Evolutionary conservation across 2,113 vertebrate species (phyloP), one percentile per base, ranked within the genome.

Genomic region (Peucedramus taeniatus): DNA sequence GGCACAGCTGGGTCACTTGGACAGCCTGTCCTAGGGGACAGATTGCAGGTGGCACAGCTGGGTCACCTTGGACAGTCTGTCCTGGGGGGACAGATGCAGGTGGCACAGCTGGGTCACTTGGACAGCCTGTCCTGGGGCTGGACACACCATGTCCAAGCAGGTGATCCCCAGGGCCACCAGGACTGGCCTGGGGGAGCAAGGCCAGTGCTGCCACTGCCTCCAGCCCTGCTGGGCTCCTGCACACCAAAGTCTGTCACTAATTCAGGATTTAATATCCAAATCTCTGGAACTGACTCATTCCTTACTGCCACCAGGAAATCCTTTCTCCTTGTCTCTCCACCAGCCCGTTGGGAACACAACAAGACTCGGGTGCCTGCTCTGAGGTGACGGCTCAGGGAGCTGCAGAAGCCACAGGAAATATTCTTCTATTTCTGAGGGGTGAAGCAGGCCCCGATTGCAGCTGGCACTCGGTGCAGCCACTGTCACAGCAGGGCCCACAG

Each of bases 121-220:
- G 75, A 44, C 76, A 12, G 1, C 20, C 60, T 0, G 7, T 74
- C 47, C 83, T 3, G 0, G 60, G 44, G 23, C 81, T n/a, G 74
- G 51, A 37, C 19, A 2, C 1, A 0, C 80, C 0, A 1, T 75
- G 53, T n/a, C 64, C 2, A 0, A 42, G 70, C 4, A 11, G 22
- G 21, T 65, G 45, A 90, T 81, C 93, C 89, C 71, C 75, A 35
- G n/a, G 74, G 77, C 61, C 65, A 2, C 8, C 1, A 0, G 84
- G 92, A 94, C 50, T 45, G 90, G 54, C 85, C 66, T 33, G 1
- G 2, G 57, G 57, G 13, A 69, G 68, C 51, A 11, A 57, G 49
- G 75, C 31, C 66, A 35, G 71, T 5, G 0, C 39, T 65, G 6
- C 3, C 2, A 2, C n/a, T 47, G 39, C 64, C 78, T 54, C 74